Base-by-base conservation (phyloP, 2,797 vertebrate genomes). In the Acanthurus leucopareius region DNA sequence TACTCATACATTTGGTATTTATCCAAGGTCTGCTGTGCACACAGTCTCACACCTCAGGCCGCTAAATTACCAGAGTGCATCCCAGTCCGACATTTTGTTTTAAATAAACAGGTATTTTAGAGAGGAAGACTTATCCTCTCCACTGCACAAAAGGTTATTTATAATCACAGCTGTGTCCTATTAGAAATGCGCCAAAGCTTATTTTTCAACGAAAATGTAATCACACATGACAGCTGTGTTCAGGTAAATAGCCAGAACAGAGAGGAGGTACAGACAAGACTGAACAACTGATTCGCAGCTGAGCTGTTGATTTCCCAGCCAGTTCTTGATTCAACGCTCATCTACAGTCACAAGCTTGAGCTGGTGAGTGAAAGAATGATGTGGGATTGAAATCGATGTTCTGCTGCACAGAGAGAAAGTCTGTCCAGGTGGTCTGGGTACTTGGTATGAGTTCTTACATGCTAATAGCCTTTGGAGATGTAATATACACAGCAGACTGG, bases 201-300 rank as follows among this genome's bases (percentile, higher is more conserved):
- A 73, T 40, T 40, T 74, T 76, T 77, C 35, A 69, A 52, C 0
- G 0, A 45, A 82, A 87, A 85, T 68, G 67, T 83, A 84, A 80
- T 76, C 81, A 79, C 58, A 79, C 53, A 73, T 56, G 75, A 86
- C 69, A 84, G 70, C 35, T 66, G 61, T 69, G 63, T 86, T 79
- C 63, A 80, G 75, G 77, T 82, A 71, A 77, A 79, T 32, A 75
- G 17, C 19, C 64, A 73, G 54, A 69, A 68, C 32, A 42, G 19
- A 69, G 56, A 19, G 56, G 60, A 51, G 10, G 38, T 44, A 49
- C 56, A 71, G 32, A 63, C 28, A 4, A 42, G 38, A 42, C 54
- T 47, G 25, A 83, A 56, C 22, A 45, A 60, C 17, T 40, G 40
- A 40, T 10, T 40, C 10, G 63, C 48, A 60, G 44, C 63, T 14